A percentile compares a stretch with the other conserved stretches of the same genome.
Evolutionary conservation across 2,888 invertebrate genomes (phyloP).

Genomic region (Aelia acuminata): DNA sequence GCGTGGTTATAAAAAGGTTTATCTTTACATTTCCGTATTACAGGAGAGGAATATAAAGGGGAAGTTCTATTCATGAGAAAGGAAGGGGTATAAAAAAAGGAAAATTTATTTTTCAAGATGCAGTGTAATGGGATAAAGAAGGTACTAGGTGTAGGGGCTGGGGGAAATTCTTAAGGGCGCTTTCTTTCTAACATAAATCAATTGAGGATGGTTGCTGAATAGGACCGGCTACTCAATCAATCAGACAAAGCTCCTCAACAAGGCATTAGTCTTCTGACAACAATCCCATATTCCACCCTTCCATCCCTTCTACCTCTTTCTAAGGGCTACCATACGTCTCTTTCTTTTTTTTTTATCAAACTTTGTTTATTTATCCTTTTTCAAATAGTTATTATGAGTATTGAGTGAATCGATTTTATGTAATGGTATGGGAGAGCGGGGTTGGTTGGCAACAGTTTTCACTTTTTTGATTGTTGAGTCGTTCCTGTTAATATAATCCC

Average conservation of each 20-base stretch:
- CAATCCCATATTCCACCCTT: slow-evolving; percentile 28
- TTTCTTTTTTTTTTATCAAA: not conserved
- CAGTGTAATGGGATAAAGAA: slow-evolving; percentile 56
- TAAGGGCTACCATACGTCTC: not conserved
- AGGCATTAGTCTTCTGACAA: slow-evolving; percentile 45
- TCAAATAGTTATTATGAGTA: not conserved
- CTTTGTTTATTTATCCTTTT: not conserved
- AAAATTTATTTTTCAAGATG: slow-evolving; percentile 51
- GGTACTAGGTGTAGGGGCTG: slow-evolving; percentile 25
- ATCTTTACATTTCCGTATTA: slow-evolving; percentile 48
- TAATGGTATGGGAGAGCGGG: not conserved
- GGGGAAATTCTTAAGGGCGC: slow-evolving; percentile 45
- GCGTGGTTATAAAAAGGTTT: slow-evolving; percentile 33
- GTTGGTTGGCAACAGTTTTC: not conserved
- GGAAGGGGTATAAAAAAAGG: slow-evolving; percentile 50
- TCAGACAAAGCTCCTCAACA: slow-evolving; percentile 55
- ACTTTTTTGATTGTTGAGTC: too few species aligned
- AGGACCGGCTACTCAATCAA: slow-evolving; percentile 47
- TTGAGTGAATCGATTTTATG: not conserved
- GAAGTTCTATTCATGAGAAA: slow-evolving; percentile 47
- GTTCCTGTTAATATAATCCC: too few species aligned
- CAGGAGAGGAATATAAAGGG: slow-evolving; percentile 50
- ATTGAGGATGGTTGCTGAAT: slow-evolving; percentile 52
- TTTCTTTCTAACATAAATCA: slow-evolving; percentile 57
- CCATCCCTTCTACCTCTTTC: not conserved